A percentile compares a stretch with the other conserved stretches of the same genome.
Evolutionary conservation across 2,888 invertebrate species (phyloP).

Genomic region (Suillia variegata): DNA sequence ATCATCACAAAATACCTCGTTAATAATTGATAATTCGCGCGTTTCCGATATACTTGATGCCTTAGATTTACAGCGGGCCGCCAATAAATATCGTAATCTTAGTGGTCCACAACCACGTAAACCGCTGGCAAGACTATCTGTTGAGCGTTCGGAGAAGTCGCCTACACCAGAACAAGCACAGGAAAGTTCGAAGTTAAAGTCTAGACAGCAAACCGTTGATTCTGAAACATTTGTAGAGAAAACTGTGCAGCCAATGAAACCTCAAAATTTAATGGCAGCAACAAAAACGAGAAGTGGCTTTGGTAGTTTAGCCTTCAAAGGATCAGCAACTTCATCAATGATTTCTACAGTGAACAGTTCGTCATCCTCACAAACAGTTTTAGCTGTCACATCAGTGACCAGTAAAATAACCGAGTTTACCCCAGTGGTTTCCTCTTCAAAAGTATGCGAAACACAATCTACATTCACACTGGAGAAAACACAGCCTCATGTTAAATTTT

Average conservation of each 20-base stretch:
- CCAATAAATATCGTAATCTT: background rate
- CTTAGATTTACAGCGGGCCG: background rate
- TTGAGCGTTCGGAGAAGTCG: slow-evolving; percentile 29
- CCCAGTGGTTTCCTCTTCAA: slow-evolving; percentile 51
- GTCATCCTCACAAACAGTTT: slow-evolving; percentile 18
- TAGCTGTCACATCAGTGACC: slow-evolving; percentile 13
- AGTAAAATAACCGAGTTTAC: slow-evolving; percentile 40
- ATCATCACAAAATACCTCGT: slow-evolving; percentile 36
- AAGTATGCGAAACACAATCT: slow-evolving; percentile 39
- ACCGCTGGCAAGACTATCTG: slow-evolving; percentile 33
- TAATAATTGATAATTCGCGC: slow-evolving; percentile 9
- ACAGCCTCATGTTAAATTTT: slow-evolving; percentile 33
- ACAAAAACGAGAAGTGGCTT: slow-evolving; percentile 36
- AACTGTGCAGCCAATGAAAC: background rate
- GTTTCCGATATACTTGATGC: background rate
- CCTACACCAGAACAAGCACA: slow-evolving; percentile 19
- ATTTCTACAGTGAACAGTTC: slow-evolving; percentile 21
- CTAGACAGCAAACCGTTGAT: too few relatives aligned
- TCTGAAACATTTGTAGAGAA: too few relatives aligned
- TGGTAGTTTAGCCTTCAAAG: slow-evolving; percentile 29
- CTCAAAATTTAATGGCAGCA: background rate
- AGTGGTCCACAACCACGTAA: slow-evolving; percentile 42
- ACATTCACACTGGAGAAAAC: slow-evolving; percentile 20
- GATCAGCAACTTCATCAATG: slow-evolving; percentile 13
- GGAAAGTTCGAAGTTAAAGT: background rate